phyloP scores from a whole-genome alignment of 2,113 vertebrate species.

The Psophia crepitans region DNA sequence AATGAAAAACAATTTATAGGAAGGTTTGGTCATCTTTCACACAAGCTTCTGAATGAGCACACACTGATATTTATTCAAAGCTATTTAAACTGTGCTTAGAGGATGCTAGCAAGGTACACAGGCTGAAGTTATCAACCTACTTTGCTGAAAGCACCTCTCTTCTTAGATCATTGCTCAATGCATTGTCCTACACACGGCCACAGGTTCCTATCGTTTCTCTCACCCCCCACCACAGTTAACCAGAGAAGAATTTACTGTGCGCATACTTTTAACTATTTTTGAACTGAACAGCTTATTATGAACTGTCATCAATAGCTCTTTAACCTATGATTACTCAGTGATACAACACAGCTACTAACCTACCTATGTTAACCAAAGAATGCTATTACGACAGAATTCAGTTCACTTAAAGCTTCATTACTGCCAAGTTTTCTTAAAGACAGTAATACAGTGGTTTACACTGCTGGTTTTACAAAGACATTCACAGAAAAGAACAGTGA shows the following conservation, averaged over 20 bases:
- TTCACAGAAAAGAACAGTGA: not conserved
- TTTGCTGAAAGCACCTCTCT: not conserved
- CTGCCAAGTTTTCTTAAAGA: not conserved
- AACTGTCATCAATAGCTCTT: not conserved
- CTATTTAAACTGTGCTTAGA: not conserved
- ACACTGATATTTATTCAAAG: not conserved
- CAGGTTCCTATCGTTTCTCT: not conserved
- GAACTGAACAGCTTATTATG: not conserved
- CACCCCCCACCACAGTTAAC: rapidly evolving
- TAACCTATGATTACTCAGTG: not conserved
- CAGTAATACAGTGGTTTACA: not conserved
- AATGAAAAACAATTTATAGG: not conserved
- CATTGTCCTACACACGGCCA: not conserved
- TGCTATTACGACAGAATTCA: not conserved
- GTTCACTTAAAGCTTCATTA: not conserved
- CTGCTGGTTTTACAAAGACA: not conserved
- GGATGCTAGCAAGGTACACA: not conserved
- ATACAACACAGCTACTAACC: not conserved
- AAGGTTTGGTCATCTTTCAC: not conserved
- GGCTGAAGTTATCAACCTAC: not conserved
- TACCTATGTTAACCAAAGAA: not conserved
- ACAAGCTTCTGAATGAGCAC: not conserved
- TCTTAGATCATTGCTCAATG: not conserved
- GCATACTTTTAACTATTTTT: not conserved
- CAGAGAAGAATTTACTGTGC: not conserved